These are phyloP conservation scores for Coregonus suidteri DNA, from an alignment of 2,797 vertebrate species.

Conservation along the genomic window DNA sequence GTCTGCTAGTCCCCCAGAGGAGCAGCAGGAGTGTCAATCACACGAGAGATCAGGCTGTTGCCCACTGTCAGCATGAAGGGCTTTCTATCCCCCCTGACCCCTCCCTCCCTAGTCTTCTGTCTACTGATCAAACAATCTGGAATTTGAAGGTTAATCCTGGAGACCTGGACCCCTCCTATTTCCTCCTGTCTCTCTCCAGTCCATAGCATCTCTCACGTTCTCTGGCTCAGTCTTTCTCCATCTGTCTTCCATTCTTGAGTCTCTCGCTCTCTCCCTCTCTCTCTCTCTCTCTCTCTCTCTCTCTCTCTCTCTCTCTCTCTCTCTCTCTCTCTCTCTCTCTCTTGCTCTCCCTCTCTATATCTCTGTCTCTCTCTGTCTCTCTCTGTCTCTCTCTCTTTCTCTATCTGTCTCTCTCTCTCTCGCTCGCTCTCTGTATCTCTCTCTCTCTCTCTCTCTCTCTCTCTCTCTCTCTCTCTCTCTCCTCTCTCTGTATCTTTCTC, in stretches of 20 bases:
- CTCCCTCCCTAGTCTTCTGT: not conserved
- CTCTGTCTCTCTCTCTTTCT: not conserved
- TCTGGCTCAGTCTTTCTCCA: conserved; percentile 45
- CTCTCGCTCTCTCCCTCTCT: too few species aligned
- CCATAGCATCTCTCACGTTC: not conserved
- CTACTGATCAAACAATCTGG: conserved; percentile 8
- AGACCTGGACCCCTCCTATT: conserved; percentile 53
- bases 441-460: not conserved
- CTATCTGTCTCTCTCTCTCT: conserved; percentile 57
- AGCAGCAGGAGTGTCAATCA: not conserved
- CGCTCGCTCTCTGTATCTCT: conserved; percentile 59
- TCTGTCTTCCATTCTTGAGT: too few species aligned
- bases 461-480: too few species aligned
- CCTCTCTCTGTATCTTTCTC: too few species aligned
- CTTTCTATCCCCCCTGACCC: not conserved
- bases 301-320: too few species aligned
- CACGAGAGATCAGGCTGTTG: not conserved
- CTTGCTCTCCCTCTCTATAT: too few species aligned
- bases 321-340: too few species aligned
- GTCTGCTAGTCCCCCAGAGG: not conserved
- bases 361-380: too few species aligned
- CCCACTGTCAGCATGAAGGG: conserved; percentile 2
- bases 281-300: too few species aligned
- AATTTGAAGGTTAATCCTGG: conserved; percentile 12
- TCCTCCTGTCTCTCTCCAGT: conserved; percentile 27